Evolutionary conservation across 2,113 vertebrate species (phyloP).

Genomic region (Gasterosteus nipponicus): DNA sequence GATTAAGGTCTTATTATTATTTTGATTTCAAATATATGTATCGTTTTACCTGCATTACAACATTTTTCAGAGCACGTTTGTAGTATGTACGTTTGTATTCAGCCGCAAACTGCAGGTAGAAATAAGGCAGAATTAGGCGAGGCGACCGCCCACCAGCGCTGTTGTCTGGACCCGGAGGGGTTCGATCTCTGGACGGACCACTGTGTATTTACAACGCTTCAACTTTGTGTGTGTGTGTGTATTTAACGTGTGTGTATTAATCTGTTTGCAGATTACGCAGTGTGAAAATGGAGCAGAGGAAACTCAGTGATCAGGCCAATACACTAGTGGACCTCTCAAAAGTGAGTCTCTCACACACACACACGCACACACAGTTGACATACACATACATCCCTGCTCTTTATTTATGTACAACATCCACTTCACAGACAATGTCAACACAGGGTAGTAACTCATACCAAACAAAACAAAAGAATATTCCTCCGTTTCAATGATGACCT

Average conservation of each 20-base stretch:
- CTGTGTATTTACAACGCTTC: conserved; percentile 47
- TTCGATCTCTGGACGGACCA: conserved; percentile 55
- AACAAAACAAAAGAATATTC: conserved; percentile 50
- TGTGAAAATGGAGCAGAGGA: conserved; percentile 99
- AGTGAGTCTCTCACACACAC: conserved; percentile 79
- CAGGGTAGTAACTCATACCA: conserved; percentile 4
- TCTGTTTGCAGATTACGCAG: conserved; percentile 88
- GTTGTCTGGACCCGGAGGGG: conserved; percentile 55
- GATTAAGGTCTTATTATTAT: not conserved
- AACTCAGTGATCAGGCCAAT: conserved; percentile 98
- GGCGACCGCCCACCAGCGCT: conserved; percentile 64
- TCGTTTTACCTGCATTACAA: conserved; percentile 8
- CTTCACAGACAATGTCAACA: not conserved
- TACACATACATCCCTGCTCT: conserved; percentile 11
- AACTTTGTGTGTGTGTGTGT: conserved; percentile 48
- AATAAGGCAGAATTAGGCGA: conserved; percentile 48
- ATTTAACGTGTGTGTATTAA: conserved; percentile 50
- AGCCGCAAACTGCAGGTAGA: conserved; percentile 44
- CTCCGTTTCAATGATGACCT: conserved; percentile 75
- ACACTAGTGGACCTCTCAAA: conserved; percentile 97
- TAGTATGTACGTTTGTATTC: conserved; percentile 22
- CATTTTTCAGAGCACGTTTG: conserved; percentile 17
- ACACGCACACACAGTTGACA: conserved; percentile 10
- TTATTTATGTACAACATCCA: conserved; percentile 12
- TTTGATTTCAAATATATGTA: not conserved